Evolutionary conservation across 2,113 vertebrate species (phyloP).

Genomic region (Thamnaconus septentrionalis): DNA sequence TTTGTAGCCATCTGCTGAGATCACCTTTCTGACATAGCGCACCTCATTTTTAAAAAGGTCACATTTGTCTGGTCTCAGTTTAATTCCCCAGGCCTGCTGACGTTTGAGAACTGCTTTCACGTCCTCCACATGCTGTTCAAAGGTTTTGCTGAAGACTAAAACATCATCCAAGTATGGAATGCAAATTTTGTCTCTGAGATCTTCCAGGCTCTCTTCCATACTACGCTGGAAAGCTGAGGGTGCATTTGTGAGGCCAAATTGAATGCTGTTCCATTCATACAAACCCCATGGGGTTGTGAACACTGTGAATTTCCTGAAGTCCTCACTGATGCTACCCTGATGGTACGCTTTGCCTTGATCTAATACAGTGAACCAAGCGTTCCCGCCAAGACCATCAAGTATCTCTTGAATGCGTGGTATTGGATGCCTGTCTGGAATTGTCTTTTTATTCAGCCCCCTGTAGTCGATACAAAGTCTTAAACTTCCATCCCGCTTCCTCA

Average conservation of each 20-base stretch:
- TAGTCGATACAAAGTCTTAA: conserved; percentile 2
- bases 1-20: neutral
- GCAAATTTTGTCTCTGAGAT: too few relatives aligned
- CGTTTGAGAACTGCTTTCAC: too few relatives aligned
- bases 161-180: too few relatives aligned
- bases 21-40: conserved; percentile 1
- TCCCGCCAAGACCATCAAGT: conserved; percentile 15
- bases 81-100: too few relatives aligned
- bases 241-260: conserved; percentile 20
- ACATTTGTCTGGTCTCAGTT: too few relatives aligned
- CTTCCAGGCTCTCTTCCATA: too few relatives aligned
- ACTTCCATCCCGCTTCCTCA: too few relatives aligned
- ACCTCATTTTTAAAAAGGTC: too few relatives aligned
- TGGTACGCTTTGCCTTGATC: conserved; percentile 13
- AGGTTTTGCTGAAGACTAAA: too few relatives aligned
- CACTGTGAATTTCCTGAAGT: conserved; percentile 5
- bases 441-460: conserved; percentile 14
- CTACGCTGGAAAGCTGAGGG: too few relatives aligned
- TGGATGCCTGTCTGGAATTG: conserved; percentile 4
- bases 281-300: conserved; percentile 8
- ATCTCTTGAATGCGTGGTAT: conserved; percentile 18
- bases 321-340: conserved; percentile 11
- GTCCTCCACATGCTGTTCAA: too few relatives aligned
- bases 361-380: conserved; percentile 4
- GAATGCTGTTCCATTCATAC: conserved; percentile 21